These are phyloP conservation scores for Ochotona curzoniae DNA, from an alignment of 2,113 vertebrate genomes.

Conservation along the genomic window DNA sequence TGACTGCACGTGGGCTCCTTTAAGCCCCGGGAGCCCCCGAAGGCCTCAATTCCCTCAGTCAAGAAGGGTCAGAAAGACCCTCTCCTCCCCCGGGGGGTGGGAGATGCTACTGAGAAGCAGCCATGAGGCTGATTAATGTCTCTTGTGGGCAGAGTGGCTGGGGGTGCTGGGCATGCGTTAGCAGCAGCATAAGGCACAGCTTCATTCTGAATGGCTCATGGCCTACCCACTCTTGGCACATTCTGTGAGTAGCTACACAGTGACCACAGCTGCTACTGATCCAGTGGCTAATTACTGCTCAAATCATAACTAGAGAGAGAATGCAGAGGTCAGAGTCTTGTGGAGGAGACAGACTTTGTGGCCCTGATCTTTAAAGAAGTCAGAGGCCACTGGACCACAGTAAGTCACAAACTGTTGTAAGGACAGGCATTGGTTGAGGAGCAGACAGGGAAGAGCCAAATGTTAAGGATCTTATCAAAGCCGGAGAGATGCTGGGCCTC, in stretches of 20 bases:
- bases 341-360: neutral
- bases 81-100: neutral
- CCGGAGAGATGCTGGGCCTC: neutral
- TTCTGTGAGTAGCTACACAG: neutral
- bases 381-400: neutral
- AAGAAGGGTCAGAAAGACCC: neutral
- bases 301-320: neutral
- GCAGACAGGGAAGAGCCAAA: neutral
- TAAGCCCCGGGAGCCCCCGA: neutral
- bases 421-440: neutral
- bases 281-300: neutral
- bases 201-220: accelerated
- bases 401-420: neutral
- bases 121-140: neutral
- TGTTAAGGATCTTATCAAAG: neutral
- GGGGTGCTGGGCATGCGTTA: neutral
- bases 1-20: neutral
- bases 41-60: neutral
- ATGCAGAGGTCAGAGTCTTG: neutral
- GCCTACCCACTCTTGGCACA: neutral
- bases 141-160: neutral
- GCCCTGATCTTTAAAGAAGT: neutral
- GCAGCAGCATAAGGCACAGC: neutral
- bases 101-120: neutral
- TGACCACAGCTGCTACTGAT: neutral